Conservation (phyloP, 2,888 invertebrate genomes). For the Diarsia mendica region DNA sequence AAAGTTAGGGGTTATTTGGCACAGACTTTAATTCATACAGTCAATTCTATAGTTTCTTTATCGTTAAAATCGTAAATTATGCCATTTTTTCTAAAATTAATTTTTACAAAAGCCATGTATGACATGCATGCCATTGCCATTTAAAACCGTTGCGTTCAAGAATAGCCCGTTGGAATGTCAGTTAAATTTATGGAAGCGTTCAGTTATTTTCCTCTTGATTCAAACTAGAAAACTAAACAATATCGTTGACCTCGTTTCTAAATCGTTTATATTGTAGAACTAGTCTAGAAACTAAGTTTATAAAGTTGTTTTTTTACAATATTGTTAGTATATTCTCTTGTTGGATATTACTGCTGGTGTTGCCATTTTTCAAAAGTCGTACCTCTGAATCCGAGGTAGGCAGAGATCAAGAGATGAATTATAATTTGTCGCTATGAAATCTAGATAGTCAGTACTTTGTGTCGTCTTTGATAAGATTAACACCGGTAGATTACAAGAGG, state of each 20-base stretch:
- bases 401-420: slow-evolving; percentile 5
- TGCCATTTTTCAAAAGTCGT: slow-evolving; percentile 8
- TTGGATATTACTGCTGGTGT: not conserved
- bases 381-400: not conserved
- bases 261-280: too few relatives aligned
- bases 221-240: slow-evolving; percentile 1
- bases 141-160: slow-evolving; percentile 84
- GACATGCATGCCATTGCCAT: slow-evolving; percentile 89
- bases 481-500: not conserved
- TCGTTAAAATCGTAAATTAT: slow-evolving; percentile 72
- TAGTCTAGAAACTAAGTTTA: not conserved
- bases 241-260: not conserved
- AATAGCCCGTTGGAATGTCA: slow-evolving; percentile 69
- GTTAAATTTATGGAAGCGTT: slow-evolving; percentile 73
- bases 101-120: slow-evolving; percentile 82
- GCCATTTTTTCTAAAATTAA: slow-evolving; percentile 79
- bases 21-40: slow-evolving; percentile 66
- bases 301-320: not conserved
- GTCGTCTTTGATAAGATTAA: not conserved
- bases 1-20: slow-evolving; percentile 73
- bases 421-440: not conserved
- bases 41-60: slow-evolving; percentile 63
- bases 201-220: slow-evolving; percentile 53
- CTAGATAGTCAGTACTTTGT: not conserved
- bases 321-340: not conserved